Evolutionary conservation across 2,888 invertebrate genomes (phyloP), one percentile per base, ranked within the genome.

Genomic region (Omphaloscelis lunosa): DNA sequence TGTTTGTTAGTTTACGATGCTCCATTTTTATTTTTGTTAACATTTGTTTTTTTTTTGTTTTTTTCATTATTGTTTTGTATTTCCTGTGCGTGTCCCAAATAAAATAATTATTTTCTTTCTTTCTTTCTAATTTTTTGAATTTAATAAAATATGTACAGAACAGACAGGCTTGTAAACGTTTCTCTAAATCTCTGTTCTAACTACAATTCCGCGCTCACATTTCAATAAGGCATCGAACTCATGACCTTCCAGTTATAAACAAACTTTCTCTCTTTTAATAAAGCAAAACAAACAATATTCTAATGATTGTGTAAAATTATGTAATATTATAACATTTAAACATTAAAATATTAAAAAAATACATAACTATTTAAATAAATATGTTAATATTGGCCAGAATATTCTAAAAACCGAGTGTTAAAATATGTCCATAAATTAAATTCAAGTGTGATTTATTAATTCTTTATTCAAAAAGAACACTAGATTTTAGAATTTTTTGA

Each of bases 351-450:
- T 39, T 39, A 51, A 41, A 53, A 53, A 20, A 45, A 29, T 2
- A 62, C 17, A 39, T 56, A 51, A 67, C 11, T 59, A 27, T 77
- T 45, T 29, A 51, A 41, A 62, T 45, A 62, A 62, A 76, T 45
- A 69, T 78, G n/a, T n/a, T 51, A 67, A 78, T 61, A 41, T 12
- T 27, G 51, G 41, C 45, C 9, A 45, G 70, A 79, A 70, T 79
- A 23, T 48, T 77, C 51, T 41, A 34, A 61, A 61, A 11, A 15
- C 41, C 1, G 20, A 67, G n/a, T 41, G 58, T 51, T 78, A 39
- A 34, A 48, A 29, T 75, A 67, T n/a, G 29, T 20, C 1, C 41
- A 51, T 78, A n/a, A 29, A 41, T 59, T 59, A 48, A 39, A 48
- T 17, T 34, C 23, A 27, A 2, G n/a, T 29, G 17, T n/a, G 29